Base-by-base conservation (phyloP, 2,888 invertebrate species). In the Nudaria mundana region DNA sequence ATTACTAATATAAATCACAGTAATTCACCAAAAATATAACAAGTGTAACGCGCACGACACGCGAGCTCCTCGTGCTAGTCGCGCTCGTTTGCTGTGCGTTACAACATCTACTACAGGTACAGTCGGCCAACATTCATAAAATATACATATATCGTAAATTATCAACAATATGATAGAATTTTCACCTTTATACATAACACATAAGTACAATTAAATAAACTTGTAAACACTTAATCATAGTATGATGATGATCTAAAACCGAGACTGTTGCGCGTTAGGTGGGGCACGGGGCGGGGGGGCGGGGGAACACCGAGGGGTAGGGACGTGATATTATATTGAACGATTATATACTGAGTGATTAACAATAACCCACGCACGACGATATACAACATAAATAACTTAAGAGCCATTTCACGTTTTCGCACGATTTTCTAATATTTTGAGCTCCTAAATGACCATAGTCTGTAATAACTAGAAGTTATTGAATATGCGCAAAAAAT, bases 261-360 rank as follows among this genome's bases (percentile, higher is more conserved):
- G 81, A 79, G 81, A 73, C 79, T 81, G 80, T 76, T 69, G 71
- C 70, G 67, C 66, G 63, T 64, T 50, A 60, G 59, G 54, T 26
- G 13, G 52, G 57, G 44, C 48, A 43, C 52, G 40, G 52, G 44
- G 40, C 40, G 23, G 31, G 22, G 39, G 29, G 25, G 35, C 31
- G 25, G 52, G 51, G n/a, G 44, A 26, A 52, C 59, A 56, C 45
- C 47, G 30, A 58, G 41, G 46, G 39, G 37, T 24, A 18, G 10
- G 44, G 37, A 25, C 10, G 18, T 49, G 33, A 32, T 48, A 44
- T 40, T 40, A 47, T 43, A 54, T 38, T 56, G 37, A 42, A 47
- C 41, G 30, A 52, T 53, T 57, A 47, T 48, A 60, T 42, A 56
- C 30, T 44, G 58, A n/a, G n/a, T n/a, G n/a, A n/a, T n/a, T n/a